Percentiles rank a stretch among this genome's conserved stretches.
Evolutionary conservation across 2,113 vertebrate genomes (phyloP).

Genomic region (Hydrochoerus hydrochaeris): DNA sequence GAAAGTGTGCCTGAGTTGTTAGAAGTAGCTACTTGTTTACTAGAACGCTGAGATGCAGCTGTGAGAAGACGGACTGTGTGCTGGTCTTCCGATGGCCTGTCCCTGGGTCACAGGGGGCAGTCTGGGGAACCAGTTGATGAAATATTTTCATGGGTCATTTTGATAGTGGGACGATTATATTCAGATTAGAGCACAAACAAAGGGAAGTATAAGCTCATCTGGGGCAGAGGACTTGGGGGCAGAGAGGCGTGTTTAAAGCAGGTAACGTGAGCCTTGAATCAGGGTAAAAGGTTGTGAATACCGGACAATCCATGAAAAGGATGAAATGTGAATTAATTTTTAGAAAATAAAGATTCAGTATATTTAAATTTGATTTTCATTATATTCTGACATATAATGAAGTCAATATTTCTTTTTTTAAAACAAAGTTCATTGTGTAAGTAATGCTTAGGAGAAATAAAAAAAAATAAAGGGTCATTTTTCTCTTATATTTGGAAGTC

Average conservation of each 20-base stretch:
- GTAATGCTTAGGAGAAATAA: background rate
- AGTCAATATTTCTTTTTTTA: background rate
- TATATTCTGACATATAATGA: background rate
- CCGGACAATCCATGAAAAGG: background rate
- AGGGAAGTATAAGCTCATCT: background rate
- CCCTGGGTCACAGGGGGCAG: fast-evolving
- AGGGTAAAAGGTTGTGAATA: background rate
- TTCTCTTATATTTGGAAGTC: background rate
- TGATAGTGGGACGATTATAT: background rate
- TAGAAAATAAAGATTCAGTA: background rate
- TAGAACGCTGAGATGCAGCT: background rate
- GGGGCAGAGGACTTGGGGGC: background rate
- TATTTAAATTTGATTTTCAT: background rate
- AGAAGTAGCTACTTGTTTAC: background rate
- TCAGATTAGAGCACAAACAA: background rate
- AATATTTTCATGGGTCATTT: background rate
- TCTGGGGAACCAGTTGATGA: background rate
- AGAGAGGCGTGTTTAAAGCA: background rate
- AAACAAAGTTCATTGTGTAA: background rate
- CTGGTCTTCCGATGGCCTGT: background rate
- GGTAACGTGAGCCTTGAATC: background rate
- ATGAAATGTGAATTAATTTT: background rate
- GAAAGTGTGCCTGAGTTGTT: background rate
- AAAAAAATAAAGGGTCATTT: background rate
- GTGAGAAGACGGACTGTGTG: background rate